Evolutionary conservation across 2,113 vertebrate genomes (phyloP).

Genomic region (Oreochromis spilurus): DNA sequence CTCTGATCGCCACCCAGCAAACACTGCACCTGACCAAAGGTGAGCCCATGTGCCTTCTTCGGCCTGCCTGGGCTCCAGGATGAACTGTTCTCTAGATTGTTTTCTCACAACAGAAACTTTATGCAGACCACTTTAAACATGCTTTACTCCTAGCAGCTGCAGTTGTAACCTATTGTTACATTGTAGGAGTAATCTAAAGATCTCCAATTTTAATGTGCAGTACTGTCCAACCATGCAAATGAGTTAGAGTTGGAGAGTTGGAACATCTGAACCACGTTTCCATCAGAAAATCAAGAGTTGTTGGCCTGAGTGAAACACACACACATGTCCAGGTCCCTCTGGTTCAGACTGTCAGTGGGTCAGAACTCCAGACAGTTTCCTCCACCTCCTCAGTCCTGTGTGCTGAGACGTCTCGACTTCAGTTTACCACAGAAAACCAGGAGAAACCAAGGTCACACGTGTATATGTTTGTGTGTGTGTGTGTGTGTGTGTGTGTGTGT

Average conservation of each 20-base stretch:
- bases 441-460: background rate
- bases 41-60: background rate
- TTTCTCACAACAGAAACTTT: background rate
- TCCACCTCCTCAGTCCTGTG: background rate
- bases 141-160: background rate
- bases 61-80: background rate
- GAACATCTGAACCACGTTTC: background rate
- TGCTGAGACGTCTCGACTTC: background rate
- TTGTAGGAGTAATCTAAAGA: background rate
- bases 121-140: background rate
- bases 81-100: background rate
- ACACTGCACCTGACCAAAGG: background rate
- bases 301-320: background rate
- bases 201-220: background rate
- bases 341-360: background rate
- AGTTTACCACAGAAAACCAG: background rate
- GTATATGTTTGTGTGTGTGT: background rate
- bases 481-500: background rate
- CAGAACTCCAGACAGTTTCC: background rate
- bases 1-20: background rate
- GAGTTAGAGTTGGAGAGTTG: background rate
- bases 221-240: background rate
- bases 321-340: background rate
- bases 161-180: fast-evolving
- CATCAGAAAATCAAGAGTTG: background rate